Conservation (phyloP, 2,113 vertebrate species). For the Catharus bicknelli region DNA sequence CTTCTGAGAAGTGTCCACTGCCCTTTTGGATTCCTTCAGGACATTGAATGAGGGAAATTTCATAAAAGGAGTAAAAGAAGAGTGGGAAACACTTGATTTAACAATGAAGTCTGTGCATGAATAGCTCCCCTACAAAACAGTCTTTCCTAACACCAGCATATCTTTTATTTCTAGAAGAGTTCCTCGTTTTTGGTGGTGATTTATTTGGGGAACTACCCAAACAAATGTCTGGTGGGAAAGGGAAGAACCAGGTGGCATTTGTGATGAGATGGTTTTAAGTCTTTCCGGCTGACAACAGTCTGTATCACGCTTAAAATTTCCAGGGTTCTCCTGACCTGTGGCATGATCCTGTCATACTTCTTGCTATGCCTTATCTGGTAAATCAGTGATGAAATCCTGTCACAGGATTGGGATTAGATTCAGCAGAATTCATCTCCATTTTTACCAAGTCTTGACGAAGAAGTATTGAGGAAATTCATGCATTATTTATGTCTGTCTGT, state of each 20-base stretch:
- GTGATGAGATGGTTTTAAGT: not conserved
- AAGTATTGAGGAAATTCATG: not conserved
- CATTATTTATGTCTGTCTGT: not conserved
- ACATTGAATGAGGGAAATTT: not conserved
- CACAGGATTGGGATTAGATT: not conserved
- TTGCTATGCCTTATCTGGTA: not conserved
- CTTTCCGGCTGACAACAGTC: not conserved
- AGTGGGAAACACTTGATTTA: not conserved
- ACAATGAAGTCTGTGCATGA: not conserved
- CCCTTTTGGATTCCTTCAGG: not conserved
- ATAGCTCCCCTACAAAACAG: not conserved
- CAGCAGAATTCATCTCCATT: not conserved
- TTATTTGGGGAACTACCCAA: not conserved
- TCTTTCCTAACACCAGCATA: not conserved
- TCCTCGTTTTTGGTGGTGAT: not conserved
- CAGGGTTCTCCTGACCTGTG: not conserved
- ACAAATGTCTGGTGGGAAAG: not conserved
- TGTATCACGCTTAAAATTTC: not conserved
- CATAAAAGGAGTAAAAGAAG: not conserved
- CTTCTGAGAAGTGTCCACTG: not conserved
- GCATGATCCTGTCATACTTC: not conserved
- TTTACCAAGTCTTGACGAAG: not conserved
- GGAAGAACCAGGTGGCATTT: not conserved
- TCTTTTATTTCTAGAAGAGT: not conserved
- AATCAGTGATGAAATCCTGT: not conserved